Base-by-base conservation (phyloP, 2,888 invertebrate genomes). In the Thera obeliscata region DNA sequence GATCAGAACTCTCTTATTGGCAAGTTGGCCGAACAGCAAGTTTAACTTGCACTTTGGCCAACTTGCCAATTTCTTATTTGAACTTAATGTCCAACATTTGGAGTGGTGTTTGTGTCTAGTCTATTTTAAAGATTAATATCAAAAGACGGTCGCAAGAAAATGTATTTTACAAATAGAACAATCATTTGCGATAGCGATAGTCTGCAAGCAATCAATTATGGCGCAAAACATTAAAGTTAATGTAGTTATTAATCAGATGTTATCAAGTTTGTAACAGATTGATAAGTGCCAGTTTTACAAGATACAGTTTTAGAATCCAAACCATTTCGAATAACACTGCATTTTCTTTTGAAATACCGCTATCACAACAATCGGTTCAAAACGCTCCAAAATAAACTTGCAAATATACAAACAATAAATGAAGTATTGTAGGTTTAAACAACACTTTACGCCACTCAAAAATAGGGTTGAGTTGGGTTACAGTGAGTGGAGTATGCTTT, bases 161-260 rank as follows among this genome's bases (percentile, higher is more conserved):
- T 41, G 12, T 56, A 56, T 57, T 54, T 48, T 57, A 58, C 58
- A 62, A 52, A 65, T 59, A 36, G 35, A 56, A 65, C 55, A 62
- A 48, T 64, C 43, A 56, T 56, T 61, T 4, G 55, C 12, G 68
- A 68, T 61, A 68, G 46, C 36, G 33, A 36, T 62, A 64, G 52
- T 63, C 43, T 46, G 7, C 8, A 52, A 63, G 7, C 36, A 56
- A 59, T 58, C 59, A 61, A 64, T 46, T 58, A 41, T 7, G n/a
- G 58, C 61, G 69, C 65, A 36, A 62, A 69, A 69, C 65, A 69
- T 65, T 56, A 65, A 69, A 69, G 61, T 48, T 59, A 59, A 64
- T 67, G 60, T 63, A 60, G 8, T 56, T 52, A 38, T 48, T 60
- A 48, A 58, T 61, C 55, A 38, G 58, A 57, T 49, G 35, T 57